Evolutionary conservation across 2,888 invertebrate genomes (phyloP), one percentile per base, ranked within the genome.

Genomic region (Rhamphomyia laevipes): DNA sequence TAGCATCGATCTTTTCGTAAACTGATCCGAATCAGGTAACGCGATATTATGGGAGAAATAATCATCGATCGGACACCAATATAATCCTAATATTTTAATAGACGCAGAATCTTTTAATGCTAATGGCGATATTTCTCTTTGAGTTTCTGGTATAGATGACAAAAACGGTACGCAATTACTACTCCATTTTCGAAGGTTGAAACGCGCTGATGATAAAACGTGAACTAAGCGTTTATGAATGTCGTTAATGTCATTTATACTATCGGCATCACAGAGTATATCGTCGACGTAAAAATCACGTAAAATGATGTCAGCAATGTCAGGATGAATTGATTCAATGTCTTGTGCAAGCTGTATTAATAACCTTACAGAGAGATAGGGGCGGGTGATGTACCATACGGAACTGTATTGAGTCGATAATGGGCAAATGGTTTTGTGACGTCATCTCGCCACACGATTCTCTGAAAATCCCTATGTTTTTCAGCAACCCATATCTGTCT

Each of bases 231-330:
- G 23, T 27, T 27, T 27, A 27, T 27, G 23, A 27, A 27, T 9
- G 23, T 27, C 23, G 23, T 27, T 33, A 27, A 9, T 27, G 18
- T 44, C 45, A 35, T 27, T 27, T 5, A 27, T 12, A 11, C 54
- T 48, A 13, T 38, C 13, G 7, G 51, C 47, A 9, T 53, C 53
- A 0, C 52, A 49, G 37, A 54, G 23, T 2, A 27, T 46, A 16
- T 54, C 57, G 30, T 57, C 55, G 3, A 55, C 55, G 30, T 54
- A 56, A 16, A 55, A 49, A 23, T 56, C 53, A 10, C 49, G 48
- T 9, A 52, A 15, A 17, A 58, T 16, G 12, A 50, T 47, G 9
- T 15, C 42, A 13, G 49, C 30, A 5, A 53, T 55, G 12, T 44
- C 49, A 6, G 53, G 56, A 35, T 51, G 52, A 15, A 31, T 23